Conservation (phyloP, 2,113 vertebrate genomes). For the Noctilio leporinus region DNA sequence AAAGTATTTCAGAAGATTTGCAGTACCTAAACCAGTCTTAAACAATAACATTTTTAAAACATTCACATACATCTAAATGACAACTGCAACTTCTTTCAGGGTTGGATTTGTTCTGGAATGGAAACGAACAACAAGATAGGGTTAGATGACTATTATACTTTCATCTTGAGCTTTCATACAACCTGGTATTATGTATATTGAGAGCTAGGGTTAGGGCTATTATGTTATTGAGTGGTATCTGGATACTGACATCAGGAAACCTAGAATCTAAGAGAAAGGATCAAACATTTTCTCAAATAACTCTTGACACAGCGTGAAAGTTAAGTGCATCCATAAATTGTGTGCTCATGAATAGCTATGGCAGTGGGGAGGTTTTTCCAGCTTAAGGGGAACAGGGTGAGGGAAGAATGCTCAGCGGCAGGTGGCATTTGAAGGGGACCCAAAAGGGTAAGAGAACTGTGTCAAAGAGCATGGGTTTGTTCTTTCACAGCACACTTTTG, state of each 20-base stretch:
- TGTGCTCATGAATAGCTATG: background rate
- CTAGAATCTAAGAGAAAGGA: background rate
- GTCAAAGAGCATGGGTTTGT: background rate
- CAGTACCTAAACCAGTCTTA: background rate
- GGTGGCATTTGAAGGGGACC: background rate
- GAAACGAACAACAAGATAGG: background rate
- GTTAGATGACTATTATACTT: background rate
- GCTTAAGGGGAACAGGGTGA: background rate
- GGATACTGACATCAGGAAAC: background rate
- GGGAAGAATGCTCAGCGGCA: background rate
- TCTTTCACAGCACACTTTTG: background rate
- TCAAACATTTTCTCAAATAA: background rate
- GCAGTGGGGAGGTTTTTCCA: background rate
- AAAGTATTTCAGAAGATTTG: background rate
- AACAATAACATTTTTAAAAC: conserved; percentile 1
- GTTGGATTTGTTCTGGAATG: background rate
- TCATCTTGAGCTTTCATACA: conserved; percentile 16
- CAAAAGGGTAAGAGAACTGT: background rate
- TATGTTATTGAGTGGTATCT: background rate
- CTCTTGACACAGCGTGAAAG: background rate
- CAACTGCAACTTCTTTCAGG: background rate
- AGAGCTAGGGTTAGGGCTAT: background rate
- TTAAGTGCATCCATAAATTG: background rate
- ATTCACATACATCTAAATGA: background rate
- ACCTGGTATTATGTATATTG: background rate